Evolutionary conservation across 1,140 invertebrate species (phyloP), one percentile per base, ranked within the genome.

Genomic region (Drosophila auraria): DNA sequence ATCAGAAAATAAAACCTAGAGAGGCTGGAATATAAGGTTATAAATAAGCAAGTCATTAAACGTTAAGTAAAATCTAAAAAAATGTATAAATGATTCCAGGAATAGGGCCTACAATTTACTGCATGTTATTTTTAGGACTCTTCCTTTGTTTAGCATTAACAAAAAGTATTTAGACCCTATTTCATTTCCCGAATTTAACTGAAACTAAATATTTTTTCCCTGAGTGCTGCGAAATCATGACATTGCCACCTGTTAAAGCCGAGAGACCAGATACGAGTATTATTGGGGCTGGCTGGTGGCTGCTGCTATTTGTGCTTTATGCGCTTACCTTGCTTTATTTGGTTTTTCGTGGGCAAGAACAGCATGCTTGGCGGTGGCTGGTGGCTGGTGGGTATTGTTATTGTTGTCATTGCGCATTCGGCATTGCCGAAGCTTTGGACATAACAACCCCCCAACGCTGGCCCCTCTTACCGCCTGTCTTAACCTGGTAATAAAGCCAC

Each of bases 241-340:
- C 71, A 74, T 36, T 74, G 71, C 71, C 71, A 74, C 71, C 71
- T 74, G 71, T 74, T 74, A 74, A 74, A 60, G 70, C 68, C 49
- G 59, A 40, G 17, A 61, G 17, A 61, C 42, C 36, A 45, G 68
- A 70, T 72, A 57, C 54, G 8, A 14, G 36, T 57, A 49, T 72
- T 68, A 38, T 72, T 72, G 33, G 33, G 33, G 33, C 33, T 36
- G 69, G 17, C 70, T 56, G 33, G 6, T 56, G 33, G 40, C 27
- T 57, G 50, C 38, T 71, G 51, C 33, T 72, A 58, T 51, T 73
- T 51, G 63, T 50, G 54, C 72, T 57, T 72, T 70, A 71, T 57
- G 40, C 50, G 40, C 40, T 73, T 59, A 59, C 68, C 66, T 70
- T 56, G 65, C 56, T 74, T 71, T 69, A 70, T 71, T 71, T 71